Evolutionary conservation across 2,888 invertebrate species (phyloP), one percentile per base, ranked within the genome.

Genomic region (Petrolisthes manimaculis): DNA sequence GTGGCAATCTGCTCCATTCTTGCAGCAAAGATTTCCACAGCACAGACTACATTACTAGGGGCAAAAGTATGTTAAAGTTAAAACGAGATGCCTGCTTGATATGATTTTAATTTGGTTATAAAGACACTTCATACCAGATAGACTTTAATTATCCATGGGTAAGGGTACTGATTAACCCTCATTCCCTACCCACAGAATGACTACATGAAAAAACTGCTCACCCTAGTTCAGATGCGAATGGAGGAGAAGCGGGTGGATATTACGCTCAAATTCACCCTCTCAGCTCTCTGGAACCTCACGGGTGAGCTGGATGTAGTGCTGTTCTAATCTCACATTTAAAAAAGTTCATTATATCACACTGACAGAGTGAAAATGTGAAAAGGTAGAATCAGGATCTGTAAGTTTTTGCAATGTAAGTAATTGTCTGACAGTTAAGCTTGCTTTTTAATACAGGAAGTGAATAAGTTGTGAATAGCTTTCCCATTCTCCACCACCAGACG

Each of bases 1-100:
- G 96, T 96, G n/a, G 96, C 96, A 0, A 96, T 96, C 90, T 96
- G 96, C 92, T 96, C 96, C 89, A 96, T 96, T 91, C 93, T 96
- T 55, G 95, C 90, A 21, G 90, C 90, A 24, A 90, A 90, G 79
- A 89, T 90, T 21, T 89, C 90, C n/a, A 90, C 86, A 5, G 83
- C 89, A 6, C 90, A 90, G 82, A 90, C 90, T 69, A 88, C 90
- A 0, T 86, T 89, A 14, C 88, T 90, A 12, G 90, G 90, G 24
- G 87, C 90, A 56, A 89, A 83, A 79, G 89, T 89, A 37, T 37
- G 37, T 37, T 37, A 2, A 37, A 37, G 37, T 37, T 37, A 37
- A 37, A 37, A 37, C 37, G 2, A 37, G 37, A 37, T 37, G 2
- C 37, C 37, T 37, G 37, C 37, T 37, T 37, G 37, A 37, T 37